These are phyloP conservation scores for Pogonophryne albipinna DNA, from an alignment of 2,797 vertebrate species.

Conservation along the genomic window DNA sequence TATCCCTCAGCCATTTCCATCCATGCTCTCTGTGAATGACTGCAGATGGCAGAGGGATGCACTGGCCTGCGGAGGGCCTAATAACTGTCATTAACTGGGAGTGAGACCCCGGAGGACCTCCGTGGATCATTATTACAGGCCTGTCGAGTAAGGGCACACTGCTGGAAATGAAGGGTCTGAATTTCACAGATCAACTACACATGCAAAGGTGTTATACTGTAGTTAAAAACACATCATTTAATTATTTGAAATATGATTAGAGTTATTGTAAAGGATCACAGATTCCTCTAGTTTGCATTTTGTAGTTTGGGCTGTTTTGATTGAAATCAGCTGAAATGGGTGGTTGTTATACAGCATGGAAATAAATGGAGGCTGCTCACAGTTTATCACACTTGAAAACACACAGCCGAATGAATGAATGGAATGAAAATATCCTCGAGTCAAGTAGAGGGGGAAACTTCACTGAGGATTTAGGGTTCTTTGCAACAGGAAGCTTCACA, in stretches of 20 bases:
- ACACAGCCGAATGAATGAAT: conserved; percentile 27
- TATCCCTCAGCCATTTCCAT: conserved; percentile 47
- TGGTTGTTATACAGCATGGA: conserved; percentile 33
- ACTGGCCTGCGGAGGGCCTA: conserved; percentile 64
- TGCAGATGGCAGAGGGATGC: conserved; percentile 69
- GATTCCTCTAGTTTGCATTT: conserved; percentile 20
- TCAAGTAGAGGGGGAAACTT: conserved; percentile 21
- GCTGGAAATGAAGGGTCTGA: conserved; percentile 9
- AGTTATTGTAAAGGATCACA: not conserved
- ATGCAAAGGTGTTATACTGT: conserved; percentile 6
- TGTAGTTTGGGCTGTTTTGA: conserved; percentile 13
- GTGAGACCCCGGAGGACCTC: conserved; percentile 14
- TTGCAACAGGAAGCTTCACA: conserved; percentile 8
- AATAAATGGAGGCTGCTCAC: conserved; percentile 42
- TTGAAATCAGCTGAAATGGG: conserved; percentile 43
- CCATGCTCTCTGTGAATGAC: conserved; percentile 43
- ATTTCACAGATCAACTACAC: conserved; percentile 2
- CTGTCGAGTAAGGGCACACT: conserved; percentile 18
- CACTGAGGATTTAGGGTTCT: not conserved
- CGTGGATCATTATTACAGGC: too few species aligned
- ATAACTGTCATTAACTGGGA: conserved; percentile 78
- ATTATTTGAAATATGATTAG: conserved; percentile 10
- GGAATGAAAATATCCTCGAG: conserved; percentile 39
- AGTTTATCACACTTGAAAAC: conserved; percentile 41
- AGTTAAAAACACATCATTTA: conserved; percentile 15